Evolutionary conservation across 2,113 vertebrate genomes (phyloP), one percentile per base, ranked within the genome.

Genomic region (Nothocercus julius): DNA sequence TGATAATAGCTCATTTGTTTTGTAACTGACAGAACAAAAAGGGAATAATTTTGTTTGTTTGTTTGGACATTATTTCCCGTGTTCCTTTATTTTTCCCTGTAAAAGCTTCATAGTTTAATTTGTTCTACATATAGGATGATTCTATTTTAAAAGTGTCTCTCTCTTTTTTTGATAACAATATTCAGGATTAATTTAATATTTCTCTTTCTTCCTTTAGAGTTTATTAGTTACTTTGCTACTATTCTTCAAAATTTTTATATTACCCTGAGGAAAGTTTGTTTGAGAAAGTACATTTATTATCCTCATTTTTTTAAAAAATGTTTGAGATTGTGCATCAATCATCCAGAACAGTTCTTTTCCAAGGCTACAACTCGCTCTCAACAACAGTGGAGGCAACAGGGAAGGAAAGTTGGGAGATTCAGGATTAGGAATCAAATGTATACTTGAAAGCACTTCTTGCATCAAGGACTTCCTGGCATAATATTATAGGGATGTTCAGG

Each of bases 1-100:
- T 81, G 89, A 93, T 97, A 81, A 70, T 90, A 93, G 74, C 40
- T 83, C 84, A 77, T 17, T 21, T 92, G 58, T 92, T 96, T 97
- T 89, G 88, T 73, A 93, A 95, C 44, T 76, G 72, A 87, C 61
- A 92, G 42, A 94, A 90, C 74, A 94, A 92, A 97, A 96, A 3
- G 5, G 49, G 51, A 97, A 97, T 70, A 0, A 9, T 82, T 76
- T 93, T 77, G 53, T 54, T 54, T 54, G 53, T 95, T 88, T 91
- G 36, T 68, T 74, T 59, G 54, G 40, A 66, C 63, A 58, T 42
- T 51, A 53, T 89, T 96, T 96, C 84, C 89, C 11, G 4, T 58
- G 45, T 32, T 61, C 95, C 9, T 34, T 92, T 89, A 70, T 88
- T 93, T 90, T 86, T 34, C 24, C 9, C 40, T 38, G 13, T 30